phyloP scores from a whole-genome alignment of 2,113 vertebrate species.

The Nannospalax galili region DNA sequence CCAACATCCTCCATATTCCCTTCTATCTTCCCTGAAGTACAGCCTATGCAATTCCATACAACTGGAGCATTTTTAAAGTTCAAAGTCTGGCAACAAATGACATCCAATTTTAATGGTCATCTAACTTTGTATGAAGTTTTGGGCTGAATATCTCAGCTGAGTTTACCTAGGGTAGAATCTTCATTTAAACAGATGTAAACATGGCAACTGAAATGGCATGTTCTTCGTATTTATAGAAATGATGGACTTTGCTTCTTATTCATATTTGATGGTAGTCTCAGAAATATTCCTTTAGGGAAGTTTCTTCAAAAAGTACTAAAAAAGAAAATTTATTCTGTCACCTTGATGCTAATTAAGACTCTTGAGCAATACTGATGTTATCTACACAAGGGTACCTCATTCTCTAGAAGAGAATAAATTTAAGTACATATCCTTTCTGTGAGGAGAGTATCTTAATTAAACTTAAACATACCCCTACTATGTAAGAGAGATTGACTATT shows the following conservation, averaged over 20 bases:
- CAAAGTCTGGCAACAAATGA: not conserved
- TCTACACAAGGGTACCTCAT: not conserved
- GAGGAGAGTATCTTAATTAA: not conserved
- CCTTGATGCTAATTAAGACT: not conserved
- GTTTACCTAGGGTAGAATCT: not conserved
- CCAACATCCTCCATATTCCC: not conserved
- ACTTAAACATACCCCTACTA: not conserved
- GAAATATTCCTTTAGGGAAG: not conserved
- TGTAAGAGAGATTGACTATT: not conserved
- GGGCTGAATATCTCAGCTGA: not conserved
- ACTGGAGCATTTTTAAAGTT: too few relatives aligned
- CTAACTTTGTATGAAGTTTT: not conserved
- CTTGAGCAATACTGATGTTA: not conserved
- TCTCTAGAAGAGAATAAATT: not conserved
- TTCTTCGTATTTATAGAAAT: not conserved
- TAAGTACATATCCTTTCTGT: not conserved
- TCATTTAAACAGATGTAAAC: too few relatives aligned
- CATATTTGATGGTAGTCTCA: not conserved
- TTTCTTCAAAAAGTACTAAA: not conserved
- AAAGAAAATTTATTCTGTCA: too few relatives aligned
- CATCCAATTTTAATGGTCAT: not conserved
- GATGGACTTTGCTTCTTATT: not conserved
- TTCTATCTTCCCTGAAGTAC: not conserved
- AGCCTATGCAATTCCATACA: not conserved
- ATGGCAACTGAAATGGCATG: not conserved